phyloP scores from a whole-genome alignment of 1,140 invertebrate species.

The Acyrthosiphon pisum region DNA sequence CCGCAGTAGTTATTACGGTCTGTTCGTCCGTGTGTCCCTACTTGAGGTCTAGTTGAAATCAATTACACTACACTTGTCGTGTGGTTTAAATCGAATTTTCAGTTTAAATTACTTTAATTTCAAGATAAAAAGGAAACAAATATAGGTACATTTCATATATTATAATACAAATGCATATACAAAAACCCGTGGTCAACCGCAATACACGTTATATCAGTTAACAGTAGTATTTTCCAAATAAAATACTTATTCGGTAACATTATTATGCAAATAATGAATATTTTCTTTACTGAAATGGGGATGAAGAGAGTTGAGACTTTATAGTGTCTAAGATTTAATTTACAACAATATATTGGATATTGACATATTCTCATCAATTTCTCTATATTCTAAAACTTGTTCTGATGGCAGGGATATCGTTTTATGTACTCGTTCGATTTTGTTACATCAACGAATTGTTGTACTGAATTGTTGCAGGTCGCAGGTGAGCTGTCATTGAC shows the following conservation, averaged over 20 bases:
- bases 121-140: background rate
- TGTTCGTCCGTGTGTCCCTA: background rate
- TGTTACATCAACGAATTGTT: background rate
- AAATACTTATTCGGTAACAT: background rate
- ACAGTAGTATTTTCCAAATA: background rate
- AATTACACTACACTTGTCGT: background rate
- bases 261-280: background rate
- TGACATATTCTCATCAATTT: background rate
- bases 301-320: background rate
- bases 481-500: constrained; percentile 12
- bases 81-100: background rate
- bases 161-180: background rate
- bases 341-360: too few relatives aligned
- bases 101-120: background rate
- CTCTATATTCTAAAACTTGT: background rate
- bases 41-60: constrained; percentile 5
- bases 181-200: background rate
- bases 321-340: background rate
- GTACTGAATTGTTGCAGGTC: background rate
- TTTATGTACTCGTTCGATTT: background rate
- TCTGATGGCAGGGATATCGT: background rate
- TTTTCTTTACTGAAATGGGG: background rate
- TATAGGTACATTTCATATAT: constrained; percentile 10
- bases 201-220: background rate
- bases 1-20: background rate